Evolutionary conservation across 2,113 vertebrate species (phyloP).

Genomic region (Peromyscus polionotus): DNA sequence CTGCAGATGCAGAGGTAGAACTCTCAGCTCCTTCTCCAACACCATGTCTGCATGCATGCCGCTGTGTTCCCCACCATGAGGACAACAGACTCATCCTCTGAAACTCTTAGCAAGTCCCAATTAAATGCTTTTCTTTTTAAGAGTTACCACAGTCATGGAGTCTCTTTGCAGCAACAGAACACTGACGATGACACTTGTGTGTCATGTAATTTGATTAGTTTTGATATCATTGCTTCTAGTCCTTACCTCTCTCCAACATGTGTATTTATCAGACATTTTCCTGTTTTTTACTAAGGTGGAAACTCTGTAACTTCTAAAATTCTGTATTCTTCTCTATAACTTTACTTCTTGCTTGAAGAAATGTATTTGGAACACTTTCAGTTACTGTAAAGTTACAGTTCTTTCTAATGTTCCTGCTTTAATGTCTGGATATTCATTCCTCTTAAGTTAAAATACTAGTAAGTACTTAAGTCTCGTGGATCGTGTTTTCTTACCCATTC

Average conservation of each 20-base stretch:
- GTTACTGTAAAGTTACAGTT: neutral
- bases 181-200: neutral
- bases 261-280: neutral
- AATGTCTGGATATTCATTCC: neutral
- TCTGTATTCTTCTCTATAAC: neutral
- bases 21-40: too few relatives aligned
- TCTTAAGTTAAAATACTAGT: neutral
- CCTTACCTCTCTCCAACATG: neutral
- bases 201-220: neutral
- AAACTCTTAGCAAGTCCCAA: neutral
- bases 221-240: neutral
- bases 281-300: neutral
- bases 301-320: neutral
- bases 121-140: neutral
- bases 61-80: too few relatives aligned
- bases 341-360: conserved; percentile 1
- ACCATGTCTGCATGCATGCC: too few relatives aligned
- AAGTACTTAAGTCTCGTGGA: conserved; percentile 10
- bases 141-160: too few relatives aligned
- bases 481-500: neutral
- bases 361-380: neutral
- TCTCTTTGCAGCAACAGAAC: neutral
- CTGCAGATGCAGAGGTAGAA: too few relatives aligned
- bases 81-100: neutral
- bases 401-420: neutral